A percentile compares a stretch with the other conserved stretches of the same genome.
These are phyloP conservation scores for Apodemus sylvaticus DNA, from an alignment of 2,113 vertebrate genomes.

Conservation along the genomic window DNA sequence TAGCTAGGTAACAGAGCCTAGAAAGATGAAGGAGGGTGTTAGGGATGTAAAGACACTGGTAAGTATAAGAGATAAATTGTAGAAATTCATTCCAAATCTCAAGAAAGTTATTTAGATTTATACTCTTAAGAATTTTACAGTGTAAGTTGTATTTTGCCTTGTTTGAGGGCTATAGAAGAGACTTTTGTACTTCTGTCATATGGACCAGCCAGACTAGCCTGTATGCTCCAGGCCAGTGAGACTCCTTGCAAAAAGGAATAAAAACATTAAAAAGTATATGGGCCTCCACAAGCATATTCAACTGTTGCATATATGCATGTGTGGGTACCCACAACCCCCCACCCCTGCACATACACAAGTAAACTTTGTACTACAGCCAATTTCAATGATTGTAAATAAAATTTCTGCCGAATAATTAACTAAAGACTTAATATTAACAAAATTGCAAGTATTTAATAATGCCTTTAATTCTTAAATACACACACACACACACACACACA, in stretches of 20 bases:
- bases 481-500: too few species aligned
- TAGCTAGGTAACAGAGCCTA: neutral
- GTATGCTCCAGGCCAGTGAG: neutral
- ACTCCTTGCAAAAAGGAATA: neutral
- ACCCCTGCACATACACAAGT: neutral
- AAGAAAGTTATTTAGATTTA: neutral
- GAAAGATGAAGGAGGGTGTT: neutral
- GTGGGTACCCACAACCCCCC: fast-evolving
- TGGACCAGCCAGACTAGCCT: neutral
- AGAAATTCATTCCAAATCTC: neutral
- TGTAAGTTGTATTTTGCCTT: neutral
- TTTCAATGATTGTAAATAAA: neutral
- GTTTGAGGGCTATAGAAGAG: neutral
- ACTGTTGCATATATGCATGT: too few species aligned
- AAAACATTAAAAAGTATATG: too few species aligned
- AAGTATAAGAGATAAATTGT: neutral
- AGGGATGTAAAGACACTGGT: neutral
- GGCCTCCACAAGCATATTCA: neutral
- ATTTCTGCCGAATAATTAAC: neutral
- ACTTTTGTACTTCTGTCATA: too few species aligned
- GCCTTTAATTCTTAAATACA: neutral
- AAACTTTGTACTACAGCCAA: neutral
- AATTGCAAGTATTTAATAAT: neutral
- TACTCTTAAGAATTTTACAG: neutral
- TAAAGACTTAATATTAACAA: neutral